Conservation (phyloP, 2,888 invertebrate species). For the Chalcosyrphus nemorum region DNA sequence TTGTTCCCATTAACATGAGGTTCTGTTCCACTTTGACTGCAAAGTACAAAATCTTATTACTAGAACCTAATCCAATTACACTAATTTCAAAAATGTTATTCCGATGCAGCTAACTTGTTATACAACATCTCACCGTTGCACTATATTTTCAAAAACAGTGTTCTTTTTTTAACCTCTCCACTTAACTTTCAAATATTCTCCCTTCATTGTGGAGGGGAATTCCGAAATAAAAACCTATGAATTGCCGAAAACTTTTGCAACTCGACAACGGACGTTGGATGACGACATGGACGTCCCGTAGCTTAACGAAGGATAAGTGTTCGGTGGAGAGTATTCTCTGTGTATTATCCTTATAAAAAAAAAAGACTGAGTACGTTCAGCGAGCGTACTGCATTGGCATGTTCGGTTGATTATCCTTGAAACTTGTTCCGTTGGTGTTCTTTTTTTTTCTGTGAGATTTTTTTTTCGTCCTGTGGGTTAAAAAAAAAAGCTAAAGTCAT, state of each 20-base stretch:
- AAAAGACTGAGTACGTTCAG: slow-evolving; percentile 35
- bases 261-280: slow-evolving; percentile 27
- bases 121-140: slow-evolving; percentile 24
- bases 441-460: slow-evolving; percentile 9
- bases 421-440: slow-evolving; percentile 46
- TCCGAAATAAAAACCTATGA: slow-evolving; percentile 59
- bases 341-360: slow-evolving; percentile 29
- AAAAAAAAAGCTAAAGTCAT: slow-evolving; percentile 21
- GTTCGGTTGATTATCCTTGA: slow-evolving; percentile 70
- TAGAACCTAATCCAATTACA: neutral
- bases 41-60: neutral
- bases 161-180: neutral
- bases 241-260: slow-evolving; percentile 51
- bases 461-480: neutral
- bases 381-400: slow-evolving; percentile 52
- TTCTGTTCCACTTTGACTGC: neutral
- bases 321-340: slow-evolving; percentile 44
- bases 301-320: slow-evolving; percentile 63
- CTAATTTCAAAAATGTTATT: slow-evolving; percentile 20
- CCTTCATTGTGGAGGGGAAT: slow-evolving; percentile 42
- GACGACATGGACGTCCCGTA: slow-evolving; percentile 31
- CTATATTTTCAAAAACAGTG: neutral
- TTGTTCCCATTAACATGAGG: neutral
- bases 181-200: slow-evolving; percentile 23
- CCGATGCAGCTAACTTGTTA: slow-evolving; percentile 19